A percentile compares a stretch with the other conserved stretches of the same genome.
Evolutionary conservation across 1,140 invertebrate species (phyloP).

Genomic region (Pantala flavescens): DNA sequence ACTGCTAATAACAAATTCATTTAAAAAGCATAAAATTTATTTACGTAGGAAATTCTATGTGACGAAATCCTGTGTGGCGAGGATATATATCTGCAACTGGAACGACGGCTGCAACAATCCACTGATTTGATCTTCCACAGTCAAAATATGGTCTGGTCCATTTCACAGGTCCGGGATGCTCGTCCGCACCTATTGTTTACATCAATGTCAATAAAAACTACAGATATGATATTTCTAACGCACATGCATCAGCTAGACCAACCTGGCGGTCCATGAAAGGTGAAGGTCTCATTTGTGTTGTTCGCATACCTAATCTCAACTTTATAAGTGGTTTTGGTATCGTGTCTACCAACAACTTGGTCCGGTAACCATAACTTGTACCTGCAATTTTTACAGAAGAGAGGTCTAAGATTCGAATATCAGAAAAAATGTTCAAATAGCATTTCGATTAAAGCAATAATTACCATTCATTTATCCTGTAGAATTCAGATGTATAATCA

Average conservation of each 20-base stretch:
- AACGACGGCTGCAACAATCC: conserved; percentile 85
- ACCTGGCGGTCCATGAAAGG: conserved; percentile 86
- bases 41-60: conserved; percentile 92
- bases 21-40: conserved; percentile 23
- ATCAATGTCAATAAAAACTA: not conserved
- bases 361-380: conserved; percentile 82
- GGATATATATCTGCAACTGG: conserved; percentile 94
- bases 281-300: conserved; percentile 89
- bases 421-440: too few relatives aligned
- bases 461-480: conserved; percentile 89
- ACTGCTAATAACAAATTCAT: not conserved
- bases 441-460: conserved; percentile 22
- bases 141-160: conserved; percentile 95
- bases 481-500: conserved; percentile 85
- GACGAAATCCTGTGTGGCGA: conserved; percentile 84
- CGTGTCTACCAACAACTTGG: conserved; percentile 64
- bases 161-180: conserved; percentile 79
- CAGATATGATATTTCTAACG: not conserved
- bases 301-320: conserved; percentile 88
- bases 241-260: conserved; percentile 17
- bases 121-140: conserved; percentile 89
- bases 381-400: conserved; percentile 31
- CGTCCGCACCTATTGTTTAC: conserved; percentile 55
- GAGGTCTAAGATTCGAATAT: too few relatives aligned
- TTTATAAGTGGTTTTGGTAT: conserved; percentile 76